Evolutionary conservation across 2,888 invertebrate species (phyloP), one percentile per base, ranked within the genome.

Genomic region (Apoda limacodes): DNA sequence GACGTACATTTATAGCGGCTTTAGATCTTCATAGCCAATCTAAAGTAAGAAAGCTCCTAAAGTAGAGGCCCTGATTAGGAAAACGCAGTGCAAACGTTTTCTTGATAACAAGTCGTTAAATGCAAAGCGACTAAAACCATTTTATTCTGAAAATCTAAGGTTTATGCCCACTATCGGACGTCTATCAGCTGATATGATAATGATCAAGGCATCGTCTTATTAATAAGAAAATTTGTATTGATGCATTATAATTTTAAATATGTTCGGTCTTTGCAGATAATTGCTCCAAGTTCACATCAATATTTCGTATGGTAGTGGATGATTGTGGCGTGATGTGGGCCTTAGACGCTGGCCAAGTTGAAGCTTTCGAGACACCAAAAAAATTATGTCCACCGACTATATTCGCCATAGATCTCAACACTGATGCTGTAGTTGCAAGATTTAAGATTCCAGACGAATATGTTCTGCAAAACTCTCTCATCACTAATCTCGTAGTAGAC

Each of bases 311-410:
- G 53, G 84, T 84, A 49, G 85, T 90, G 1, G 93, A 93, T 59
- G 83, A 84, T 25, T 93, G 93, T 48, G 87, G 88, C 28, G 82
- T 90, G 2, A 80, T 93, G 48, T 93, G 92, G 92, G 83, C 90
- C 0, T 80, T 93, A 13, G 92, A 93, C 60, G 88, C 91, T 0
- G 93, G 93, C 1, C 86, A 88, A 52, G 84, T 89, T 1, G 86
- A 92, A 52, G 83, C 87, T 1, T 86, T 86, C 9, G 83, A 85
- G 43, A 62, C 69, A 1, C 82, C 89, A 0, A 84, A 83, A 21
- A 88, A 88, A 50, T 63, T 88, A 3, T 90, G 91, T 48, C 87
- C 89, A 0, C 91, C 92, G 0, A 85, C 89, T 32, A 76, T 92
- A 22, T 83, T 86, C 30, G 85, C 89, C n/a, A 91, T 88, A 47